Evolutionary conservation across 2,797 vertebrate genomes (phyloP).

Genomic region (Sphenopsis melanotis): DNA sequence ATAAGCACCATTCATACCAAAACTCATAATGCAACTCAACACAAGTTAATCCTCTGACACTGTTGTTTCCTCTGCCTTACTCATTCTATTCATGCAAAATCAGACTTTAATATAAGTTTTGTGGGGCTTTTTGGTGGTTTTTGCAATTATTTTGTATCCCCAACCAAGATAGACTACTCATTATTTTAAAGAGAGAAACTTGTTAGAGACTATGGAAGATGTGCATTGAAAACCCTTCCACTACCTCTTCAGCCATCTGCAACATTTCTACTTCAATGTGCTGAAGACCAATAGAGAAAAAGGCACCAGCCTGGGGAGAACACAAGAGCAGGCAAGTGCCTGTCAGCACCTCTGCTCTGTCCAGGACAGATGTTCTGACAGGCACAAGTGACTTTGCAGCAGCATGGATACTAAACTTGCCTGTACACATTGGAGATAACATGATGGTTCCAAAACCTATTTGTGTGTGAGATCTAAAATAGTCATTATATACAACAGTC

Average conservation of each 20-base stretch:
- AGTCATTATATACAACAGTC: not conserved
- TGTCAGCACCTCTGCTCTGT: not conserved
- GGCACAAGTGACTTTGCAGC: not conserved
- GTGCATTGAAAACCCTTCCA: not conserved
- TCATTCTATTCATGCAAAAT: not conserved
- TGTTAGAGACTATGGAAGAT: not conserved
- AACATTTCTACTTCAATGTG: not conserved
- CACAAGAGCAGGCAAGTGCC: not conserved
- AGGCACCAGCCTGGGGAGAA: not conserved
- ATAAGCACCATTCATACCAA: not conserved
- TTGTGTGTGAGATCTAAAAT: not conserved
- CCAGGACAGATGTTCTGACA: not conserved
- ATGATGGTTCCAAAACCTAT: not conserved
- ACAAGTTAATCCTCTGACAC: not conserved
- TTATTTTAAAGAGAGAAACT: not conserved
- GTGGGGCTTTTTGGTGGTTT: not conserved
- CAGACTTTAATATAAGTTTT: not conserved
- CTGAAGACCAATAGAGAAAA: not conserved
- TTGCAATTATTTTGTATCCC: not conserved
- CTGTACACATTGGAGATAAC: not conserved
- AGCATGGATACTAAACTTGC: not conserved
- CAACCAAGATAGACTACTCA: not conserved
- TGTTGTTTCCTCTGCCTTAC: not conserved
- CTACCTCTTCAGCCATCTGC: not conserved
- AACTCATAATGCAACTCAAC: not conserved